phyloP scores from a whole-genome alignment of 2,113 vertebrate genomes.

The Protomyctophum bolini region DNA sequence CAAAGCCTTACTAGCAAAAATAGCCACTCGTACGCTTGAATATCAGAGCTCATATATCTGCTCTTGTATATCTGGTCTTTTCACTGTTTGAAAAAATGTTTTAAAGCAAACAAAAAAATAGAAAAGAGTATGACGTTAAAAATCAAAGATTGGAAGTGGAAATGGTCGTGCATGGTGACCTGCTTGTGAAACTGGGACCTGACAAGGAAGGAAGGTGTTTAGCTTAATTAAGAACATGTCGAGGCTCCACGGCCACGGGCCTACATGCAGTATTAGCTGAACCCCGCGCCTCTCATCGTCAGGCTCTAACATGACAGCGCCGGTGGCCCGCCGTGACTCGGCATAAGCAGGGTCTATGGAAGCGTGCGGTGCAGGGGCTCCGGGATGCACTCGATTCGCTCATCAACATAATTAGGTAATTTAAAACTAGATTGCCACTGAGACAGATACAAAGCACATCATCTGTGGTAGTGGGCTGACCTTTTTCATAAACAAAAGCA shows the following conservation, averaged over 20 bases:
- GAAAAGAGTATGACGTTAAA: background rate
- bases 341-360: slow-evolving; percentile 73
- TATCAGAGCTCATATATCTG: no score
- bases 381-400: slow-evolving; percentile 75
- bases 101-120: no score
- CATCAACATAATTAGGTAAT: slow-evolving; percentile 80
- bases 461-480: slow-evolving; percentile 70
- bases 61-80: no score
- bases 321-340: slow-evolving; percentile 61
- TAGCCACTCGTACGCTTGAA: no score
- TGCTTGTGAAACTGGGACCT: slow-evolving; percentile 48
- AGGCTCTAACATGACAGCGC: slow-evolving; percentile 45
- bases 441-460: slow-evolving; percentile 76
- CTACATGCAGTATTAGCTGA: slow-evolving; percentile 51
- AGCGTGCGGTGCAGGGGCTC: slow-evolving; percentile 50
- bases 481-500: slow-evolving; percentile 75
- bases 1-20: no score
- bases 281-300: slow-evolving; percentile 52
- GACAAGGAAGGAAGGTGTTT: slow-evolving; percentile 46
- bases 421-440: slow-evolving; percentile 73
- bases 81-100: no score
- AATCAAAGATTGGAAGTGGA: background rate
- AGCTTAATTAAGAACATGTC: slow-evolving; percentile 71
- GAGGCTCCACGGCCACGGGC: slow-evolving; percentile 36
- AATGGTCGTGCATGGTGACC: slow-evolving; percentile 36